Evolutionary conservation across 1,140 invertebrate species (phyloP).

Genomic region (Nautilus pompilius): DNA sequence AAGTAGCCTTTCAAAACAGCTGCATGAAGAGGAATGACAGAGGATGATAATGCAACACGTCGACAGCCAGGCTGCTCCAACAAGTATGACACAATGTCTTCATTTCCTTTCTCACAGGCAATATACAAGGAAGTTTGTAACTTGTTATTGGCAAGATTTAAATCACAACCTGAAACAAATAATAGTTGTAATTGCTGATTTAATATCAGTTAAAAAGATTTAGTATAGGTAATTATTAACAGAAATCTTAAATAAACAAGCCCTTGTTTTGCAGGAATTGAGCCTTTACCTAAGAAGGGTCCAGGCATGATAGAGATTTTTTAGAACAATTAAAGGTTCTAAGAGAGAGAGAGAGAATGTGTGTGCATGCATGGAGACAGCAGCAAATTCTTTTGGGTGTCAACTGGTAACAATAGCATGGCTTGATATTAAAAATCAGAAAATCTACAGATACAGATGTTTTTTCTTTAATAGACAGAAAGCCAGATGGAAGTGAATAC

Average conservation of each 20-base stretch:
- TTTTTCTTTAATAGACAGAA: neutral
- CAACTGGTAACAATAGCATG: too few species aligned
- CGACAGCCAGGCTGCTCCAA: slow-evolving; percentile 25
- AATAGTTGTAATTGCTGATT: neutral
- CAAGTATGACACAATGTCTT: slow-evolving; percentile 31
- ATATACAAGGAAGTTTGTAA: slow-evolving; percentile 38
- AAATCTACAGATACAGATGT: neutral
- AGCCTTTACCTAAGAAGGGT: too few species aligned
- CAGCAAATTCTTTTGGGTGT: too few species aligned
- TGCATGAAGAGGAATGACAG: slow-evolving; percentile 39
- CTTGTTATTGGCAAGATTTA: slow-evolving; percentile 32
- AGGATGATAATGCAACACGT: slow-evolving; percentile 12
- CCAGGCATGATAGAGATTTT: too few species aligned
- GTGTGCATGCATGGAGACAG: too few species aligned
- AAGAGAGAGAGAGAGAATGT: too few species aligned
- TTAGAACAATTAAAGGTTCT: too few species aligned
- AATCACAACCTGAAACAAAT: slow-evolving; percentile 41
- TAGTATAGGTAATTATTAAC: too few species aligned
- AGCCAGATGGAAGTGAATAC: too few species aligned
- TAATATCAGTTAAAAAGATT: neutral
- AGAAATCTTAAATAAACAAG: too few species aligned
- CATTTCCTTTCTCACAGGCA: slow-evolving; percentile 44
- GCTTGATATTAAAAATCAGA: neutral
- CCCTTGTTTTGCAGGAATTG: too few species aligned
- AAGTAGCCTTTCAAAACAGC: slow-evolving; percentile 34